A percentile compares a stretch with the other conserved stretches of the same genome.
phyloP scores from a whole-genome alignment of 35 echinoderm and acorn worm species.

The Amphiura filiformis region DNA sequence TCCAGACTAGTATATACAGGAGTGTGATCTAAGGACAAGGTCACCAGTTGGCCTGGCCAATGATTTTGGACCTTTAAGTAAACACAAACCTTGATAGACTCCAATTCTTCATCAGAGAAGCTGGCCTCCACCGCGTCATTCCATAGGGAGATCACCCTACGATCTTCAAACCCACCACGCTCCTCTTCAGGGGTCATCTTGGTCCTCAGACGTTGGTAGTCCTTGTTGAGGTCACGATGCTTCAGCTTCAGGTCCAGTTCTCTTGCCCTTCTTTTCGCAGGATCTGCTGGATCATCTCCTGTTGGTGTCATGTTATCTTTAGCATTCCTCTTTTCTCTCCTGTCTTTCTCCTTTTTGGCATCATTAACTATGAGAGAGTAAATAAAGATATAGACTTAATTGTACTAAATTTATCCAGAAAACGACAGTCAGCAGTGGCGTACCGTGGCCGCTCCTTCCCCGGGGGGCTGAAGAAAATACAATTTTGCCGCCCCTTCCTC shows the following conservation, averaged over 20 bases:
- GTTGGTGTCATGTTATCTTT: background rate
- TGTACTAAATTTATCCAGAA: no score
- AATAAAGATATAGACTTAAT: no score
- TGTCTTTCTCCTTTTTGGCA: background rate
- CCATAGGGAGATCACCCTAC: conserved; percentile 56
- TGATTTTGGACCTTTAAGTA: no score
- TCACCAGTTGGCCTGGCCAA: no score
- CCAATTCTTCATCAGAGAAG: conserved; percentile 50
- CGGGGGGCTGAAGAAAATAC: no score
- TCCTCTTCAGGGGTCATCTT: conserved; percentile 52
- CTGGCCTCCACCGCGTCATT: conserved; percentile 38
- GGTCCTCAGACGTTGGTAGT: conserved; percentile 41
- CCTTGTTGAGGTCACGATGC: conserved; percentile 42
- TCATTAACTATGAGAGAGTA: no score
- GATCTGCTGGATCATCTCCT: background rate
- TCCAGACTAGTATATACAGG: no score
- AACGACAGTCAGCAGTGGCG: no score
- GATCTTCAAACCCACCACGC: conserved; percentile 49
- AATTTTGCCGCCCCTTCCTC: no score
- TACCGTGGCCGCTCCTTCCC: no score
- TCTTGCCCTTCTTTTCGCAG: conserved; percentile 5
- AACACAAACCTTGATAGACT: conserved; percentile 33
- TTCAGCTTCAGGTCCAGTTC: conserved; percentile 72
- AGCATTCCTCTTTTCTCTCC: background rate
- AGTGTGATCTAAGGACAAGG: no score